A percentile compares a stretch with the other conserved stretches of the same genome.
Evolutionary conservation across 1,140 invertebrate genomes (phyloP).

Genomic region (Drosophila rufa): DNA sequence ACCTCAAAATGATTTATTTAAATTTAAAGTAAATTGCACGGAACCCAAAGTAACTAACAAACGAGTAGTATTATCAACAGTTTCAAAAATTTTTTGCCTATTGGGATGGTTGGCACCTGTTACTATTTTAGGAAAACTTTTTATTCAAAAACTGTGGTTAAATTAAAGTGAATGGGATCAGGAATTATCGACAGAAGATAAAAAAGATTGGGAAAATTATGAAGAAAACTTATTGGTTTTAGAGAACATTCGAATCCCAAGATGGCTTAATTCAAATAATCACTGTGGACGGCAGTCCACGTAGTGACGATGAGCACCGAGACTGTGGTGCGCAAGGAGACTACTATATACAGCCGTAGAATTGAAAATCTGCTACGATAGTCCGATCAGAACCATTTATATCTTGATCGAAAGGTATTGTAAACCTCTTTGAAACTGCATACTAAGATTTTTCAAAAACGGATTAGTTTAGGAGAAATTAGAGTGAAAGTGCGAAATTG

Average conservation of each 20-base stretch:
- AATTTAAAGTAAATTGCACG: neutral
- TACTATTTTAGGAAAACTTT: constrained; percentile 6
- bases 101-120: neutral
- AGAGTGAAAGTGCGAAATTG: no score
- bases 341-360: no score
- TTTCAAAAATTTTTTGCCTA: neutral
- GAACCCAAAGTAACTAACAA: neutral
- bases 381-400: no score
- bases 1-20: neutral
- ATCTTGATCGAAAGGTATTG: no score
- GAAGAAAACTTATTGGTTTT: neutral
- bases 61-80: neutral
- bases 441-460: no score
- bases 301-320: no score
- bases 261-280: neutral
- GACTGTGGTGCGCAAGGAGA: no score
- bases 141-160: constrained; percentile 2
- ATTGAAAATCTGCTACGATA: no score
- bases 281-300: no score
- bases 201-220: no score
- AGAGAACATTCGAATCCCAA: neutral
- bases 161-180: constrained; percentile 14
- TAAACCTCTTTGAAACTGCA: no score
- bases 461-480: no score
- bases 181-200: neutral